Evolutionary conservation across 37 sponge, comb jelly and placozoan species (phyloP).

Genomic region (Cliona cf. orientalis): DNA sequence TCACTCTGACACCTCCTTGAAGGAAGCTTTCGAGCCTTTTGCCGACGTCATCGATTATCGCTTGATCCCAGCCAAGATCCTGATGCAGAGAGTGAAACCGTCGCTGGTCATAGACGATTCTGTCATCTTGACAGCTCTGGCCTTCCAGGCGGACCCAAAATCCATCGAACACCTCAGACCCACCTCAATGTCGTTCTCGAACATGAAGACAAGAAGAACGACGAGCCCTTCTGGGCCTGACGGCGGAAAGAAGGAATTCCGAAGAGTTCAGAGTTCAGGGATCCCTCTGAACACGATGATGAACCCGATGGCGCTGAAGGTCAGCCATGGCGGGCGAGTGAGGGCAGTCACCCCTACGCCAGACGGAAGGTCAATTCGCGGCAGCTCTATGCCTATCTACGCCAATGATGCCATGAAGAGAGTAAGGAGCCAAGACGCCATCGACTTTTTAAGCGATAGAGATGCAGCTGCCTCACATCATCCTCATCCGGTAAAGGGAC

Average conservation of each 20-base stretch:
- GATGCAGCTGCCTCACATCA: no score
- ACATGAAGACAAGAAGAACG: not conserved
- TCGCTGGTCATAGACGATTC: conserved; percentile 76
- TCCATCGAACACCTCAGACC: conserved; percentile 56
- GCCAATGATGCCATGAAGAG: not conserved
- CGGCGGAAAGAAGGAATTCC: not conserved
- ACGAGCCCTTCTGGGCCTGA: not conserved
- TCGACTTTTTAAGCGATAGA: not conserved
- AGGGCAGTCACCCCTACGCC: not conserved
- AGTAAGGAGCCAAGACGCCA: not conserved
- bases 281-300: not conserved
- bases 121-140: conserved; percentile 88
- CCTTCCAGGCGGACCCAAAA: conserved; percentile 92
- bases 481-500: not conserved
- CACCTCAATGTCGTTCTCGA: not conserved
- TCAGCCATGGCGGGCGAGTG: no score
- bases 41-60: conserved; percentile 79
- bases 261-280: conserved; percentile 44
- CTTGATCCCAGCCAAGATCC: conserved; percentile 78
- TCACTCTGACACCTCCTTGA: conserved; percentile 27
- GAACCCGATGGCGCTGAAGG: no score
- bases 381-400: conserved; percentile 13
- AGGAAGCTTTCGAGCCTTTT: conserved; percentile 84
- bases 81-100: conserved; percentile 92
- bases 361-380: not conserved